Base-by-base conservation (phyloP, 92 coral and sea anemone genomes). In the Blastomussa wellsi region DNA sequence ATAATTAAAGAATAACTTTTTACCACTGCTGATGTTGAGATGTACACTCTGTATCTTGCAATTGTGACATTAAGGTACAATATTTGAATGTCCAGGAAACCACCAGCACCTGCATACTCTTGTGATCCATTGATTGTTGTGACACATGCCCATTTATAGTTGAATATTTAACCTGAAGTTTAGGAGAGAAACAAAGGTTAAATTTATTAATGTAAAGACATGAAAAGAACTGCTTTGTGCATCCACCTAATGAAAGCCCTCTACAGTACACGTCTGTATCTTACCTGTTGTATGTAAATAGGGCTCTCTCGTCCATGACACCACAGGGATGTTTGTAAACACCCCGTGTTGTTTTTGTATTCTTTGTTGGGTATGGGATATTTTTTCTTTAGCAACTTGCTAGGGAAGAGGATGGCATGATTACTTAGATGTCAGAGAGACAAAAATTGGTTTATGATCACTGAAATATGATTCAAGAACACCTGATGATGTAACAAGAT, bases 121-220 rank as follows among this genome's bases (percentile, higher is more conserved):
- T 82, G 86, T 82, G 67, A 82, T 82, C 86, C 86, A 82, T 10
- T 70, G 78, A 82, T 82, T 82, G 86, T 81, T 82, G 68, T 81
- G 29, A 38, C 28, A 70, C 86, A 82, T 82, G 86, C 86, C 47
- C 78, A 69, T 82, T 81, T 81, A 39, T 81, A 81, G 85, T 68
- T 81, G 49, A 81, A 81, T 39, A 69, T 81, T 68, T 82, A 53
- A 82, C 66, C 78, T 82, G 86, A 82, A 69, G 4, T 82, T 82
- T 26, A 82, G 70, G 32, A 82, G 78, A 82, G 78, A 82, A 81
- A 82, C 49, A 9, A 69, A 82, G 78, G 86, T 82, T 82, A 82
- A 69, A 68, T 70, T 82, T 48, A 68, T 82, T 82, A 32, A 41
- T 0, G 78, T 82, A 82, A 82, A 82, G 78, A 29, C 49, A 82